Percentiles rank a stretch among this genome's conserved stretches.
Conservation (phyloP, 2,888 invertebrate species). For the Megamerina dolium region DNA sequence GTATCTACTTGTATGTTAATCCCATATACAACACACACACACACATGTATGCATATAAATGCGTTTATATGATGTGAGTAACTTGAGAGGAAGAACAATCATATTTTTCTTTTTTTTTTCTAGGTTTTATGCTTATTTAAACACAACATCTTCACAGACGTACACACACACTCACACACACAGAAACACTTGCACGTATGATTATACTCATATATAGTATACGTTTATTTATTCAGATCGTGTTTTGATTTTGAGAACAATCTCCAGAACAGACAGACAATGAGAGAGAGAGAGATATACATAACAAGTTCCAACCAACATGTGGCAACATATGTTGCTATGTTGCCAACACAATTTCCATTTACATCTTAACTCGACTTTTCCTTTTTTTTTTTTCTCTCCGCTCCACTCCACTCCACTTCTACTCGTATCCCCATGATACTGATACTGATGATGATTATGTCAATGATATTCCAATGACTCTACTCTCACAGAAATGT, state of each 20-base stretch:
- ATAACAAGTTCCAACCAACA: too few relatives aligned
- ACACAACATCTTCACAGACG: not conserved
- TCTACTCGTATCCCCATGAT: not conserved
- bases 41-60: not conserved
- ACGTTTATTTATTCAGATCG: slow-evolving; percentile 9
- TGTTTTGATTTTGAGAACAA: slow-evolving; percentile 16
- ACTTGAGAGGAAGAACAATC: too few relatives aligned
- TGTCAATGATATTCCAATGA: slow-evolving; percentile 9
- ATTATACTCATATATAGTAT: too few relatives aligned
- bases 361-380: too few relatives aligned
- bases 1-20: too few relatives aligned
- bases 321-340: slow-evolving; percentile 11
- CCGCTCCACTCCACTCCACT: not conserved
- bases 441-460: slow-evolving; percentile 5
- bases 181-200: not conserved
- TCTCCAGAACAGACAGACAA: too few relatives aligned
- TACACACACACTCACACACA: not conserved
- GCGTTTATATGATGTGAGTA: too few relatives aligned
- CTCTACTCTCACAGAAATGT: not conserved
- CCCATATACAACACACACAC: not conserved
- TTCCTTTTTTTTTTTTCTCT: too few relatives aligned
- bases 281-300: too few relatives aligned
- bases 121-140: not conserved
- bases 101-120: too few relatives aligned
- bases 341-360: not conserved